phyloP scores from a whole-genome alignment of 1,140 invertebrate species.

The Pseudachorutes palmiensis region DNA sequence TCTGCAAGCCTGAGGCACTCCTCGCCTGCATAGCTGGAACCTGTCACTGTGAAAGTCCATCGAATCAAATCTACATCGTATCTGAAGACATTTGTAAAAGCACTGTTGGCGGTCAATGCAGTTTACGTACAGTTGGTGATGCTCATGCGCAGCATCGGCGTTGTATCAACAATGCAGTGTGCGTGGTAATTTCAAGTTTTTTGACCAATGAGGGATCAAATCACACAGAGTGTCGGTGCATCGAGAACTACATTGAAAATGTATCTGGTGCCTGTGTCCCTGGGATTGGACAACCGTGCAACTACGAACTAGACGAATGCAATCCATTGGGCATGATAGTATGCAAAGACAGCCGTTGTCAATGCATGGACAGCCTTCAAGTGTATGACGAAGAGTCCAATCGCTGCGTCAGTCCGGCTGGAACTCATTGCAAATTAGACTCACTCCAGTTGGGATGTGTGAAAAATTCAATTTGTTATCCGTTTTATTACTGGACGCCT shows the following conservation, averaged over 20 bases:
- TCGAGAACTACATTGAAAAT: slow-evolving; percentile 25
- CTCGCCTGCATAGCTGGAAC: slow-evolving; percentile 18
- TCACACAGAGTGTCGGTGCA: slow-evolving; percentile 28
- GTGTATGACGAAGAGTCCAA: slow-evolving; percentile 25
- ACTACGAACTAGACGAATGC: slow-evolving; percentile 24
- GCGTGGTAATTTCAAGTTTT: slow-evolving; percentile 1
- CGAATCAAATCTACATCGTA: slow-evolving; percentile 26
- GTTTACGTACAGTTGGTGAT: neutral
- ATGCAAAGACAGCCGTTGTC: slow-evolving; percentile 25
- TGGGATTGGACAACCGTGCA: slow-evolving; percentile 27
- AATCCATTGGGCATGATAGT: slow-evolving; percentile 33
- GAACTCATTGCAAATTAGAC: slow-evolving; percentile 33
- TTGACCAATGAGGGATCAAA: slow-evolving; percentile 6
- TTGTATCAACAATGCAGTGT: slow-evolving; percentile 27
- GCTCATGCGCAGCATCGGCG: neutral
- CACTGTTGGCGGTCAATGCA: slow-evolving; percentile 25
- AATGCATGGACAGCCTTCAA: slow-evolving; percentile 28
- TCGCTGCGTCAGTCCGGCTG: slow-evolving; percentile 30
- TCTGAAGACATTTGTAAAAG: slow-evolving; percentile 10
- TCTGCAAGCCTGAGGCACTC: slow-evolving; percentile 14
- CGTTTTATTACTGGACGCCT: slow-evolving; percentile 33
- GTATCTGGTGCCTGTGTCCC: slow-evolving; percentile 26
- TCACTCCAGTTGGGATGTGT: slow-evolving; percentile 30
- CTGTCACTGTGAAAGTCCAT: slow-evolving; percentile 33
- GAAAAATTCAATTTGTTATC: slow-evolving; percentile 34